phyloP scores from a whole-genome alignment of 1,140 invertebrate genomes.

The Pachyrhynchus sulphureomaculatus region DNA sequence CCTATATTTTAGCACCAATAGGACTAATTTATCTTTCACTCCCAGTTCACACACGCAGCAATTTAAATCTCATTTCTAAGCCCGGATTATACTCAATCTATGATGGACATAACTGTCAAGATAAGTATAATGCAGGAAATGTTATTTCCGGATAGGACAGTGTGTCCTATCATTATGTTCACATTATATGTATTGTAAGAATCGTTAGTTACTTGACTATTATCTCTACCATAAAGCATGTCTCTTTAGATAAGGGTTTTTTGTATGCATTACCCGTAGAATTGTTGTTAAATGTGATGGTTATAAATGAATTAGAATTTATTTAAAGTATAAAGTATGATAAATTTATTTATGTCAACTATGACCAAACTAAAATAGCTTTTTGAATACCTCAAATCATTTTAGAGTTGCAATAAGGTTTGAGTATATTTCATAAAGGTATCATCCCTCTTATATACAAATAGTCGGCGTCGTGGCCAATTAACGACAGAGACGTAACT shows the following conservation, averaged over 20 bases:
- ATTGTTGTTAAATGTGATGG: slow-evolving; percentile 2
- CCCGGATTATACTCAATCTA: slow-evolving; percentile 12
- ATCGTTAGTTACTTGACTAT: slow-evolving; percentile 16
- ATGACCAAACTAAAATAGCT: too few species aligned
- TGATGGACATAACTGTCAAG: slow-evolving; percentile 25
- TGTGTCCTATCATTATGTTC: slow-evolving; percentile 26
- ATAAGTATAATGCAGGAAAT: slow-evolving; percentile 24
- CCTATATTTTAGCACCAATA: neutral
- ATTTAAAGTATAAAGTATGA: too few species aligned
- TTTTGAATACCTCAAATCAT: too few species aligned
- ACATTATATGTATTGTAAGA: slow-evolving; percentile 19
- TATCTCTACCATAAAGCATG: slow-evolving; percentile 23
- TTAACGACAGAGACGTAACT: too few species aligned
- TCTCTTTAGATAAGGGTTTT: slow-evolving; percentile 24
- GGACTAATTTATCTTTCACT: neutral
- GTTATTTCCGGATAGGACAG: slow-evolving; percentile 21
- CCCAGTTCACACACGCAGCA: neutral
- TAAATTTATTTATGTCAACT: too few species aligned
- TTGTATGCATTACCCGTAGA: neutral
- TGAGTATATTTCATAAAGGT: too few species aligned
- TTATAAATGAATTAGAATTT: too few species aligned
- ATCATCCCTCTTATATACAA: too few species aligned
- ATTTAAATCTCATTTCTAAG: slow-evolving; percentile 26
- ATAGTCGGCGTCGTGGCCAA: too few species aligned
- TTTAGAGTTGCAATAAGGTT: too few species aligned